phyloP scores from a whole-genome alignment of 1,140 invertebrate genomes.

The Megalonaias nervosa region DNA sequence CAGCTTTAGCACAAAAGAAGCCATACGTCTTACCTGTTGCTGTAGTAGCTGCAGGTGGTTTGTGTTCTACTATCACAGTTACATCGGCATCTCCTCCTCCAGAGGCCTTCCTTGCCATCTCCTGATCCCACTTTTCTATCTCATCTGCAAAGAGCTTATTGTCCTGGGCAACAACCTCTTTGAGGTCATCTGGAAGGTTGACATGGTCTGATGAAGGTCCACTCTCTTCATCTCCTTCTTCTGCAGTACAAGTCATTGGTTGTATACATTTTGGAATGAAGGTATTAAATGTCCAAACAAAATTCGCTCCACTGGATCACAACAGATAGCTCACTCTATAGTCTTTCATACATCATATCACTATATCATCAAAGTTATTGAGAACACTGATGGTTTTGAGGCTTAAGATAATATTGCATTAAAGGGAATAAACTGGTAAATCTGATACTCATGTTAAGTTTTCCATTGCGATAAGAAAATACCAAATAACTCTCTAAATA shows the following conservation, averaged over 20 bases:
- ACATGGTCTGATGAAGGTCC: slow-evolving; percentile 3
- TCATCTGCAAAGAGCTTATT: slow-evolving; percentile 69
- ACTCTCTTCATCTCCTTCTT: not conserved
- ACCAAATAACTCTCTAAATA: no score
- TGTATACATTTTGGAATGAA: not conserved
- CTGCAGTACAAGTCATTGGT: not conserved
- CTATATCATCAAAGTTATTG: not conserved
- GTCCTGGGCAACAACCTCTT: slow-evolving; percentile 68
- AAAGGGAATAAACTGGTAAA: not conserved
- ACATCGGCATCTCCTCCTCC: slow-evolving; percentile 34
- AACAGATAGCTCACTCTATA: not conserved
- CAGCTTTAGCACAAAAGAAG: no score
- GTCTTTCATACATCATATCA: not conserved
- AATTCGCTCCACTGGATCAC: not conserved
- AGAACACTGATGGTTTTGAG: no score
- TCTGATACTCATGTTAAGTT: no score
- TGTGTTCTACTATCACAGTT: slow-evolving; percentile 32
- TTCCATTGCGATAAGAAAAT: no score
- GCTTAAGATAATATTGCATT: not conserved
- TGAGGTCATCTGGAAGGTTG: slow-evolving; percentile 65
- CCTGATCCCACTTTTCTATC: slow-evolving; percentile 69
- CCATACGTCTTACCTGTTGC: not conserved
- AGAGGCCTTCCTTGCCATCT: slow-evolving; percentile 50
- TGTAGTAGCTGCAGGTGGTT: slow-evolving; percentile 22
- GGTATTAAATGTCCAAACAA: not conserved